phyloP scores from a whole-genome alignment of 2,113 vertebrate species.

The Crocuta crocuta region DNA sequence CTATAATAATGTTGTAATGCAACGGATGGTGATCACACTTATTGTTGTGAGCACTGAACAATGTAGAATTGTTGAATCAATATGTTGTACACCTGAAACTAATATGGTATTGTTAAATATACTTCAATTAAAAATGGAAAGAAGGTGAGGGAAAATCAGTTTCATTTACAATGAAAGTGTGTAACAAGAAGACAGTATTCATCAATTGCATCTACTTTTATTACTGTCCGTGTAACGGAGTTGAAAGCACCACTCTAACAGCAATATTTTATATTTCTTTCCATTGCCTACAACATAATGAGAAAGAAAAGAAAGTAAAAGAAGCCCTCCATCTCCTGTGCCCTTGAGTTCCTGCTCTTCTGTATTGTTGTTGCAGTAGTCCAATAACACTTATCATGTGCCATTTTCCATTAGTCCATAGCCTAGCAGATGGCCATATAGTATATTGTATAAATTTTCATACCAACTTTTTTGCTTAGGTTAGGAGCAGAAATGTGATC shows the following conservation, averaged over 20 bases:
- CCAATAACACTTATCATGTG: not conserved
- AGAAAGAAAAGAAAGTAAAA: not conserved
- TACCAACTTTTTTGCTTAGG: slow-evolving; percentile 43
- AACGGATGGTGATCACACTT: not conserved
- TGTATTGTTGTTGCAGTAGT: not conserved
- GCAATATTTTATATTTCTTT: not conserved
- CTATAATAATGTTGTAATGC: not conserved
- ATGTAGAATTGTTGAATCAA: not conserved
- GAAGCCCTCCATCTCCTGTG: not conserved
- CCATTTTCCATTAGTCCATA: slow-evolving; percentile 41
- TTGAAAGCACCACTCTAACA: not conserved
- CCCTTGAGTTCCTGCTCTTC: not conserved
- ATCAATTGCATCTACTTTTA: slow-evolving; percentile 13
- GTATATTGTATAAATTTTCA: not conserved
- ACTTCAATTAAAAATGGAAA: not conserved
- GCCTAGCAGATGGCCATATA: not conserved
- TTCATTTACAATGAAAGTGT: slow-evolving; percentile 51
- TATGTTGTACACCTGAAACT: not conserved
- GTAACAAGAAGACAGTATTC: not conserved
- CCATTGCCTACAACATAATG: not conserved
- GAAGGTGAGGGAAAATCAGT: not conserved
- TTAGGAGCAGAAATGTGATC: not conserved
- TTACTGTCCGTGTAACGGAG: not conserved
- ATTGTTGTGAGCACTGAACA: not conserved
- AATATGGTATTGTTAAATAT: not conserved